Conservation (phyloP, 2,113 vertebrate genomes). For the Daboia siamensis region DNA sequence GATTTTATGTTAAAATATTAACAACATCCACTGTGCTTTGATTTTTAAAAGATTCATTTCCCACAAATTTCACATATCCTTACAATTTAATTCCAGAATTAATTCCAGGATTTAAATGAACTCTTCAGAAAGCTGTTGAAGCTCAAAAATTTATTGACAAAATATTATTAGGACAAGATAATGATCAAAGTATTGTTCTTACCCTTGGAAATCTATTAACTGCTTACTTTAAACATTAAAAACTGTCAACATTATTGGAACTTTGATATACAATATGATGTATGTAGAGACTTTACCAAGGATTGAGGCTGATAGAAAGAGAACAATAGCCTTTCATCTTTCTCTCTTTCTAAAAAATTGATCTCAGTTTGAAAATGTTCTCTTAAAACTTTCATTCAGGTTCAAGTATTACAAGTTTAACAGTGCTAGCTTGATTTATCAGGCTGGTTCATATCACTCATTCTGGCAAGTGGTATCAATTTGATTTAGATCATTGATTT, state of each 20-base stretch:
- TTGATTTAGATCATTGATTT: neutral
- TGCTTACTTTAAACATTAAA: neutral
- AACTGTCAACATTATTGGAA: neutral
- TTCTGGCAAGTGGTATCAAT: neutral
- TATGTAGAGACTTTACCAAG: neutral
- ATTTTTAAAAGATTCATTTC: constrained; percentile 43
- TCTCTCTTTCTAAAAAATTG: neutral
- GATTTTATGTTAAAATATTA: constrained; percentile 30
- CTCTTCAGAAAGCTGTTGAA: constrained; percentile 23
- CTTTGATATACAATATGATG: neutral
- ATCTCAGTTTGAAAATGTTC: neutral
- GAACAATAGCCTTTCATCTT: neutral
- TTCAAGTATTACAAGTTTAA: neutral
- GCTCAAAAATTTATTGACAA: constrained; percentile 15
- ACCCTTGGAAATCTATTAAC: neutral
- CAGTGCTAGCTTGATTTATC: neutral
- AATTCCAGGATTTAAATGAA: constrained; percentile 34
- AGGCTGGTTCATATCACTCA: neutral
- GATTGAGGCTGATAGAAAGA: neutral
- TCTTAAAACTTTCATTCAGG: neutral
- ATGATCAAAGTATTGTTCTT: neutral
- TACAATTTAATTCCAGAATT: constrained; percentile 43
- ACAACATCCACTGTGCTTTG: neutral
- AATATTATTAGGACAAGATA: neutral
- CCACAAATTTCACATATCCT: neutral